These are phyloP conservation scores for Pantherophis alleghaniensis DNA, from an alignment of 2,797 vertebrate genomes.

Conservation along the genomic window DNA sequence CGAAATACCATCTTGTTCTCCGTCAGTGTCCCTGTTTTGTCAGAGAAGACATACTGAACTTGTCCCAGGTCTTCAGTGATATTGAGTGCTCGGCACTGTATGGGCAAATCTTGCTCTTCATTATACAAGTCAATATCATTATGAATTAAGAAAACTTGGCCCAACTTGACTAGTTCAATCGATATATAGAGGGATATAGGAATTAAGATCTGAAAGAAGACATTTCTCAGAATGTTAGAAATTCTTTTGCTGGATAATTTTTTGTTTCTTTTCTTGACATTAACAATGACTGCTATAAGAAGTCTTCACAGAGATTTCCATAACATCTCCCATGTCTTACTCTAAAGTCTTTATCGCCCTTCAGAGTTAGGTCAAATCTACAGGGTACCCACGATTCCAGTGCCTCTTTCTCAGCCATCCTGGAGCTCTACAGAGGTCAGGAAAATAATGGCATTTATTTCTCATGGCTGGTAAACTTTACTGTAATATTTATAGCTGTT, in stretches of 20 bases:
- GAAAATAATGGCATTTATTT: neutral
- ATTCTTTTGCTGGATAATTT: neutral
- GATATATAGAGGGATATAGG: slow-evolving; percentile 93
- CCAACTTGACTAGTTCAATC: slow-evolving; percentile 90
- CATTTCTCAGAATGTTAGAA: neutral
- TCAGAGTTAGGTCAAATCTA: neutral
- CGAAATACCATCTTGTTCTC: slow-evolving; percentile 98
- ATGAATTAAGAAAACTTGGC: slow-evolving; percentile 89
- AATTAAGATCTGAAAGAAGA: slow-evolving; percentile 83
- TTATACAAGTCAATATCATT: slow-evolving; percentile 90
- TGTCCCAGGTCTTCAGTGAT: slow-evolving; percentile 96
- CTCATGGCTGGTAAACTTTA: neutral
- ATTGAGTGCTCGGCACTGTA: slow-evolving; percentile 91
- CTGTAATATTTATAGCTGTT: neutral
- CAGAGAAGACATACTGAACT: slow-evolving; percentile 92
- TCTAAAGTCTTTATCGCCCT: neutral
- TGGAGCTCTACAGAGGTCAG: neutral
- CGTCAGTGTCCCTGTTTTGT: slow-evolving; percentile 96
- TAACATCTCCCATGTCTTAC: neutral
- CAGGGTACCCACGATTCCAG: neutral
- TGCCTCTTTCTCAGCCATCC: neutral
- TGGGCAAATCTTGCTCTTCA: slow-evolving; percentile 76
- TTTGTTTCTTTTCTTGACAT: neutral
- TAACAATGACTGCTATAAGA: neutral
- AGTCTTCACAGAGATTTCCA: slow-evolving; percentile 7